phyloP scores from a whole-genome alignment of 2,113 vertebrate species.

The Triplophysa siluroides region DNA sequence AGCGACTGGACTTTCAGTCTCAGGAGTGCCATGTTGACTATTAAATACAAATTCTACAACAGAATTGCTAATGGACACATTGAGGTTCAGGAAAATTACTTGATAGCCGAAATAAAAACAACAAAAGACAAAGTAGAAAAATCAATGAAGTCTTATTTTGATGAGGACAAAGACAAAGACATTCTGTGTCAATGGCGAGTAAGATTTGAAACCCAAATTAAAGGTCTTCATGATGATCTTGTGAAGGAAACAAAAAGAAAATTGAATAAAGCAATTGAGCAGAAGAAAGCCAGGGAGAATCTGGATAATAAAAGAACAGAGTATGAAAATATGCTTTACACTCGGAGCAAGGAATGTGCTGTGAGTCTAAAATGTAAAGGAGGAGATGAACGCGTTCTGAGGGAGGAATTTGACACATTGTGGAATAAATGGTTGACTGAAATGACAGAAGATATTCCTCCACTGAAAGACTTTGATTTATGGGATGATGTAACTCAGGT shows the following conservation, averaged over 20 bases:
- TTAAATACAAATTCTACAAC: conserved; percentile 60
- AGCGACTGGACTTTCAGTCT: conserved; percentile 5
- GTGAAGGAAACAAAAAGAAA: neutral
- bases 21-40: conserved; percentile 52
- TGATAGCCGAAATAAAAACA: neutral
- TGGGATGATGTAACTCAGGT: neutral
- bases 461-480: neutral
- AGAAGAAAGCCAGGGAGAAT: neutral
- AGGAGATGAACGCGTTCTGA: neutral
- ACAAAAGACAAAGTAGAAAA: conserved; percentile 23
- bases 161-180: conserved; percentile 50
- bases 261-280: neutral
- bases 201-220: conserved; percentile 13
- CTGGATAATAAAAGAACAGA: neutral
- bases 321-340: neutral
- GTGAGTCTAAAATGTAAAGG: neutral
- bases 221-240: conserved; percentile 7
- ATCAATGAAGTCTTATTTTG: conserved; percentile 60
- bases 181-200: conserved; percentile 65
- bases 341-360: neutral
- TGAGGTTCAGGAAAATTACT: no score
- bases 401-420: neutral
- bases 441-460: neutral
- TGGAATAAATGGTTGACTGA: conserved; percentile 46
- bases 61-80: conserved; percentile 56